These are phyloP conservation scores for Trigoniulus corallinus DNA, from an alignment of 1,140 invertebrate genomes.

Conservation along the genomic window DNA sequence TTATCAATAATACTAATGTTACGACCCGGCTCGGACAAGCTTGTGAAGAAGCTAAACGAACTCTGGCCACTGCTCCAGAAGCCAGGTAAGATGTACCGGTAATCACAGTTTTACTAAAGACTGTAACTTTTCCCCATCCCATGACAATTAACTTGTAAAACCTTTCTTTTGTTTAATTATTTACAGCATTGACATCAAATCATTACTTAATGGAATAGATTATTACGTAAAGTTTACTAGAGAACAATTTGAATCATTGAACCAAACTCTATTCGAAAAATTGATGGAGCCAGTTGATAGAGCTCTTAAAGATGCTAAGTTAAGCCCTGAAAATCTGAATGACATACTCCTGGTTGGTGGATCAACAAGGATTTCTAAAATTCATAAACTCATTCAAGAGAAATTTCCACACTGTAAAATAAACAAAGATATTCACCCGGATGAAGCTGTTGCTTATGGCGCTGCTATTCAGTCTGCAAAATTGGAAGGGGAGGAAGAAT, in stretches of 20 bases:
- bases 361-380: conserved; percentile 14
- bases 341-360: conserved; percentile 19
- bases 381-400: conserved; percentile 13
- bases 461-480: conserved; percentile 24
- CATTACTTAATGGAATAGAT: conserved; percentile 7
- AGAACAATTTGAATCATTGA: conserved; percentile 13
- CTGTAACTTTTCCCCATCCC: no score
- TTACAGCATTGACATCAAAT: conserved; percentile 7
- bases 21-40: background rate
- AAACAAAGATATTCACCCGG: conserved; percentile 23
- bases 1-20: background rate
- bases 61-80: background rate
- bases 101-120: background rate
- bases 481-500: conserved; percentile 16
- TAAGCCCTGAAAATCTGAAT: conserved; percentile 11
- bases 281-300: conserved; percentile 6
- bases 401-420: conserved; percentile 13
- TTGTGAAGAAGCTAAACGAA: conserved; percentile 7
- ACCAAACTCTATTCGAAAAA: conserved; percentile 10
- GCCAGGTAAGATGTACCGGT: no score
- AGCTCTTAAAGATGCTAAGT: conserved; percentile 13
- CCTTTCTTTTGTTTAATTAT: background rate
- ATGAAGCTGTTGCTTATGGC: conserved; percentile 29
- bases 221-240: conserved; percentile 9
- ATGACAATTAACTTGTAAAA: no score